Base-by-base conservation (phyloP, 1,140 invertebrate genomes). In the Psilanteris sp. region DNA sequence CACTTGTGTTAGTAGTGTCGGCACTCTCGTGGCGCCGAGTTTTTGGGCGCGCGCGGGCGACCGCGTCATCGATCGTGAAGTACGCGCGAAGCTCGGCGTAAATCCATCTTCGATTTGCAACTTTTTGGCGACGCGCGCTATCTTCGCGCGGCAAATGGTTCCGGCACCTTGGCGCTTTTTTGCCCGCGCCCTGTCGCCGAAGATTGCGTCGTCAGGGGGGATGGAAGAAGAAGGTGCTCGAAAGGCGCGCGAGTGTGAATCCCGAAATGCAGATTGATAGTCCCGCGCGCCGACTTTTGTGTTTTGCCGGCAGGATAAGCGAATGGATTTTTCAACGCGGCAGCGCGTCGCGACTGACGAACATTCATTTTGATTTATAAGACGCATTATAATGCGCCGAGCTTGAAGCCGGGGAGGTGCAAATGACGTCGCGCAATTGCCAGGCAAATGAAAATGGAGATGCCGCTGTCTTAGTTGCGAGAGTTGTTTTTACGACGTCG, bases 281-380 rank as follows among this genome's bases (percentile, higher is more conserved):
- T 61, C 26, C 6, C 22, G 7, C n/a, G 34, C 16, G 22, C 1
- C 39, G 13, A 71, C 46, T 54, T 62, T 54, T 57, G 64, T 57
- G 41, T 55, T 44, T 50, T 20, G 32, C 5, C 5, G 22, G 44
- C 24, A 32, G 14, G 41, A 59, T 48, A 57, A 68, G 22, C 64
- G 54, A 52, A 52, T 29, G 54, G 44, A 70, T 59, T 59, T 59
- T 70, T 50, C 29, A 54, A 24, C 41, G 50, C 29, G 48, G 46
- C 64, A 54, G n/a, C 15, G 48, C 36, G 36, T 18, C 64, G 22
- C 64, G 26, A 50, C 64, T 59, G 66, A 70, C 44, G 54, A 70
- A 59, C 66, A 70, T 70, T 70, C 36, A 59, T 70, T 70, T 70
- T 70, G 66, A 70, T 70, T 70, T 59, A 59, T 59, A 59, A 59